phyloP scores from a whole-genome alignment of 2,888 invertebrate genomes.

The Eupithecia centaureata region DNA sequence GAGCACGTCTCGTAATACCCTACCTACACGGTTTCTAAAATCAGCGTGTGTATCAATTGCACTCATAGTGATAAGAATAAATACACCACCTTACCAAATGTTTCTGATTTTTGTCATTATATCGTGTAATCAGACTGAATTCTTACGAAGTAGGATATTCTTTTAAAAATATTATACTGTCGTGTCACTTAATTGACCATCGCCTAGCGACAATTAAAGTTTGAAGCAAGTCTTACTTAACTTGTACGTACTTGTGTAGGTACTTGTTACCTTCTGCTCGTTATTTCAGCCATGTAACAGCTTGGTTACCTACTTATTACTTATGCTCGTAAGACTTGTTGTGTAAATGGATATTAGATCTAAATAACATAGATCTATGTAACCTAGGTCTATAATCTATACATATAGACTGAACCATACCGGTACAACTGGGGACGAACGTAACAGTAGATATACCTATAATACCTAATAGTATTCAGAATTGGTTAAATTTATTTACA shows the following conservation, averaged over 20 bases:
- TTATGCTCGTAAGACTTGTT: constrained; percentile 9
- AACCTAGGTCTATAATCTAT: too few species aligned
- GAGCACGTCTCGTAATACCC: too few species aligned
- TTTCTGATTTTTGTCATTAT: neutral
- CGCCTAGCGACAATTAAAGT: neutral
- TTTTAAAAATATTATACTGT: neutral
- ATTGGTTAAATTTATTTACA: too few species aligned
- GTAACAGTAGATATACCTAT: neutral
- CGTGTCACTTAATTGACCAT: neutral
- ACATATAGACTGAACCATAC: neutral
- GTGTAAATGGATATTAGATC: constrained; percentile 16
- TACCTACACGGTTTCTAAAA: too few species aligned
- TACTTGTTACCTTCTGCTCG: neutral
- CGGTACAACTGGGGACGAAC: neutral
- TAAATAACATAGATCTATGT: constrained; percentile 11
- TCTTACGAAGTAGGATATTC: too few species aligned
- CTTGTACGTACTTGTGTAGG: too few species aligned
- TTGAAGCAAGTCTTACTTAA: neutral
- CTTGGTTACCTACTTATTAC: neutral
- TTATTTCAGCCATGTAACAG: constrained; percentile 12
- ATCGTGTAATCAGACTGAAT: neutral
- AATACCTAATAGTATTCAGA: too few species aligned
- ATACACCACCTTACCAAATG: neutral
- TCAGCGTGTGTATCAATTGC: neutral
- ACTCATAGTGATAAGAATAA: neutral